Conservation (phyloP, 2,797 vertebrate species). For the Arremon aurantiirostris region DNA sequence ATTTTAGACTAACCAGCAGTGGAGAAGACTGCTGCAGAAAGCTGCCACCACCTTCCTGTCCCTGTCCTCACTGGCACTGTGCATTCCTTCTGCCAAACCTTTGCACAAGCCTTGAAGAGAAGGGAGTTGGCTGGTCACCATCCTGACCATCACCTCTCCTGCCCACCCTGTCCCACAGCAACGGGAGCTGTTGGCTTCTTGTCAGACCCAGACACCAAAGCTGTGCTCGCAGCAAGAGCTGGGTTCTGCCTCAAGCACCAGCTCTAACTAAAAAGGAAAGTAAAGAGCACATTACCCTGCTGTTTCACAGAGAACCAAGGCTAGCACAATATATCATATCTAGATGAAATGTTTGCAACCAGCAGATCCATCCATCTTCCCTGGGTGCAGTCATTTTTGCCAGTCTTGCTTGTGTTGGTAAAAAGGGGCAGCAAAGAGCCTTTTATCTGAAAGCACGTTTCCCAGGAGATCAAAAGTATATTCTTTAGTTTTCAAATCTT, state of each 20-base stretch:
- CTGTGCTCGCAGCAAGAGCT: not conserved
- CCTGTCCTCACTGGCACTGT: not conserved
- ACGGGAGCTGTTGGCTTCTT: not conserved
- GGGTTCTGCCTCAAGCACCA: not conserved
- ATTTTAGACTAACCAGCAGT: not conserved
- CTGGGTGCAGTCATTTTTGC: not conserved
- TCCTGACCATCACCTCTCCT: not conserved
- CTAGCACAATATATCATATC: not conserved
- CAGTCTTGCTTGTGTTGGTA: not conserved
- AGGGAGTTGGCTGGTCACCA: not conserved
- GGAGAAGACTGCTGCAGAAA: not conserved
- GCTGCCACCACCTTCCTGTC: not conserved
- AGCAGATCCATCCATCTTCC: not conserved
- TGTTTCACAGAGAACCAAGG: not conserved
- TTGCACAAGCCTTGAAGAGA: not conserved
- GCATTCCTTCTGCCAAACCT: not conserved
- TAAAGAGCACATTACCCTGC: not conserved
- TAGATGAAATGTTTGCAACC: not conserved
- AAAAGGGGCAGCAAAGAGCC: slow-evolving; percentile 12
- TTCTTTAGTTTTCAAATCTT: slow-evolving; percentile 53
- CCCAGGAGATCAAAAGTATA: slow-evolving; percentile 48
- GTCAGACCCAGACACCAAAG: not conserved
- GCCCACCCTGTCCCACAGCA: not conserved
- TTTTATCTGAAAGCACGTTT: slow-evolving; percentile 34
- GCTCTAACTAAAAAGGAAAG: slow-evolving; percentile 15